Evolutionary conservation across 2,113 vertebrate species (phyloP), one percentile per base, ranked within the genome.

Genomic region (Nycticryphes semicollaris): DNA sequence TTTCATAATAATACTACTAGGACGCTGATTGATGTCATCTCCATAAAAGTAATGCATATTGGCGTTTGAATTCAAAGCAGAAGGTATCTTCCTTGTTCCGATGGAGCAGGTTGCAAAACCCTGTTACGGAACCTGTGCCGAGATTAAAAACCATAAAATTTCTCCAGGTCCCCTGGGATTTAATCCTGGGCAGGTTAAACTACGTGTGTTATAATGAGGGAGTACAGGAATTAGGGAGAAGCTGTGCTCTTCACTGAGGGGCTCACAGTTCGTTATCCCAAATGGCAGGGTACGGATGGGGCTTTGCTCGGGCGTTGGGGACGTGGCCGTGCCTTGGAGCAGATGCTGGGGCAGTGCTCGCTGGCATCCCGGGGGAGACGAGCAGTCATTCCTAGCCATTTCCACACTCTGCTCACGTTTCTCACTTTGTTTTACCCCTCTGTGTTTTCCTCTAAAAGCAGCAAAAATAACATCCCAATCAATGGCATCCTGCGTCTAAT

Each of bases 11-110:
- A 10, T 54, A 31, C n/a, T 74, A 9, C 21, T 37, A 67, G 47
- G 37, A 25, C 57, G 31, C 67, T 60, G 64, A 47, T 41, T n/a
- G 59, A 48, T 76, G 68, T 43, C 56, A 62, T 83, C 45, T 77
- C 59, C 31, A 10, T 69, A 31, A 81, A 89, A 94, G 75, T 43
- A n/a, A 15, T 30, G 35, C 1, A 2, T 57, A 47, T 16, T 77
- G 73, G 84, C 37, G 51, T 69, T 66, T 66, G n/a, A 84, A 50
- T 89, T 79, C 68, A 81, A 81, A 89, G 73, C 56, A 81, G 68
- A 59, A 75, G 19, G 56, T 45, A 28, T 69, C 41, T 74, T 80
- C 54, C 63, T 67, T 50, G 28, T 74, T 90, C 76, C 57, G 53
- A 35, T 0, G 2, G 54, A 86, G 31, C 45, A 70, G 82, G 51